phyloP scores from a whole-genome alignment of 1,140 invertebrate species.

The Formica selysi region DNA sequence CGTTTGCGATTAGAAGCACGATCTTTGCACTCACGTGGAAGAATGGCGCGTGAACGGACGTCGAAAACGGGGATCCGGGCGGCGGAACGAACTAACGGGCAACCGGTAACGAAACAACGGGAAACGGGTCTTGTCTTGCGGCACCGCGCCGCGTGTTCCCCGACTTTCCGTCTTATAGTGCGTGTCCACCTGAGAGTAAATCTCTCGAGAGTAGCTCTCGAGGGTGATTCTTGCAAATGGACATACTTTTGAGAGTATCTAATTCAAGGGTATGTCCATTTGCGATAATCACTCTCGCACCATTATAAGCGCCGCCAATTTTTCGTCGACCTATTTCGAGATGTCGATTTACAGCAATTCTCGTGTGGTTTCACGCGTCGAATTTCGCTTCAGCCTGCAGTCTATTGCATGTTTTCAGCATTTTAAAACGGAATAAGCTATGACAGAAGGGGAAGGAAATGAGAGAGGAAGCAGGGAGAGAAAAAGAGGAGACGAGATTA shows the following conservation, averaged over 20 bases:
- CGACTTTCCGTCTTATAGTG: background rate
- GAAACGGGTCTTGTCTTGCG: slow-evolving; percentile 28
- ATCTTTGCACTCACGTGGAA: slow-evolving; percentile 41
- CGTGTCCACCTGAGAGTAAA: no score
- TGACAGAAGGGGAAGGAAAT: background rate
- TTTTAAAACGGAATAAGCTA: background rate
- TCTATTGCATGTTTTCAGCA: no score
- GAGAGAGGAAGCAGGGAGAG: no score
- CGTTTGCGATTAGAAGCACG: slow-evolving; percentile 1
- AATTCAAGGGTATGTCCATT: no score
- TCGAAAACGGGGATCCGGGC: slow-evolving; percentile 30
- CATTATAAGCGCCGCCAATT: background rate
- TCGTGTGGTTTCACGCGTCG: slow-evolving; percentile 19
- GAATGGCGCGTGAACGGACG: background rate
- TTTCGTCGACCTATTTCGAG: slow-evolving; percentile 54
- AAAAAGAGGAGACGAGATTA: no score
- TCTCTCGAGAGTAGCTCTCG: no score
- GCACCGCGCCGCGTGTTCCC: background rate
- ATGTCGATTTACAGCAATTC: slow-evolving; percentile 12
- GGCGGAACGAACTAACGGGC: slow-evolving; percentile 50
- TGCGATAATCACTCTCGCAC: no score
- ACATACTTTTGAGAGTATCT: no score
- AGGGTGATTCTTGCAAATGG: no score
- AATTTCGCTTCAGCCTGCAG: no score
- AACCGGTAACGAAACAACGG: slow-evolving; percentile 30